phyloP scores from a whole-genome alignment of 2,113 vertebrate genomes.

The Datnioides undecimradiatus region DNA sequence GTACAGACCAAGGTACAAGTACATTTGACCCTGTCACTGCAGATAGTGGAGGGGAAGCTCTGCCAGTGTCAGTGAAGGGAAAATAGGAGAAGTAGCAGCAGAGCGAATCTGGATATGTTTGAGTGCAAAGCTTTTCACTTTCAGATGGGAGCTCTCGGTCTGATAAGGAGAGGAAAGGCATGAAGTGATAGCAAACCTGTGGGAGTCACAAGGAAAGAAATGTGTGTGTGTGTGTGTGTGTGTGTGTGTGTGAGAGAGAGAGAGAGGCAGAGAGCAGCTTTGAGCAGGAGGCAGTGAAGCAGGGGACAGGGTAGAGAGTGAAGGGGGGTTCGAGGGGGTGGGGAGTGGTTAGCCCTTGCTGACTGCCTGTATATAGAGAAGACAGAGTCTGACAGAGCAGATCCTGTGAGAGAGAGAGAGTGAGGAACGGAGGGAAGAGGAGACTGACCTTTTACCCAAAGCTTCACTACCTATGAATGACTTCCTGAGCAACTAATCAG shows the following conservation, averaged over 20 bases:
- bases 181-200: conserved; percentile 32
- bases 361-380: conserved; percentile 77
- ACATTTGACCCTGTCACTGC: conserved; percentile 24
- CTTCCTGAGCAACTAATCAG: conserved; percentile 24
- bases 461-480: conserved; percentile 53
- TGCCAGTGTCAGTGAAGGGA: conserved; percentile 13
- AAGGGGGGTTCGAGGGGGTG: conserved; percentile 5
- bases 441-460: conserved; percentile 46
- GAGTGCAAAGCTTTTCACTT: conserved; percentile 24
- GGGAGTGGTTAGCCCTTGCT: conserved; percentile 69
- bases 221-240: neutral
- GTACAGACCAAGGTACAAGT: neutral
- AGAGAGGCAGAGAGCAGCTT: conserved; percentile 1
- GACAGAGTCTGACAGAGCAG: conserved; percentile 61
- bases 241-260: neutral
- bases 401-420: conserved; percentile 48
- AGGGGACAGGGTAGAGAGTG: conserved; percentile 45
- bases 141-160: neutral
- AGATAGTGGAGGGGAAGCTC: conserved; percentile 19
- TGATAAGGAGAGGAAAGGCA: conserved; percentile 38
- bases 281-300: conserved; percentile 40
- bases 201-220: conserved; percentile 32
- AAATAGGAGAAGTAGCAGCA: neutral
- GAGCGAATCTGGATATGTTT: conserved; percentile 7
- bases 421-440: conserved; percentile 34